Evolutionary conservation across 2,888 invertebrate species (phyloP).

Genomic region (Platypus cylindrus): DNA sequence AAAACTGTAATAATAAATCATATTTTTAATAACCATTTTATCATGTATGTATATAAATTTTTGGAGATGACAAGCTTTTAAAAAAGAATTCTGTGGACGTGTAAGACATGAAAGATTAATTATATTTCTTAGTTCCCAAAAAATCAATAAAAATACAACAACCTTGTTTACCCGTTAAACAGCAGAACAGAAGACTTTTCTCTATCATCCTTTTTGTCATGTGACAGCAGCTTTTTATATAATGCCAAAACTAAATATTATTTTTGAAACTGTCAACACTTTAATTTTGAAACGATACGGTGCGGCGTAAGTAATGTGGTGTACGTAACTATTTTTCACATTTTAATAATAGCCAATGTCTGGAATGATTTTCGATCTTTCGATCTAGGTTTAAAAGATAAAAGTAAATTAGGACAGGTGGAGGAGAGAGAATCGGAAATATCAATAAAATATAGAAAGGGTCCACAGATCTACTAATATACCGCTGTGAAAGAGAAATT

Average conservation of each 20-base stretch:
- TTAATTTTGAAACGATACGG: constrained; percentile 12
- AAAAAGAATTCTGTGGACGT: constrained; percentile 14
- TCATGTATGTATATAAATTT: constrained; percentile 14
- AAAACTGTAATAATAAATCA: constrained; percentile 15
- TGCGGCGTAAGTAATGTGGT: too few relatives aligned
- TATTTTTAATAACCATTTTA: constrained; percentile 16
- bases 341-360: constrained; percentile 15
- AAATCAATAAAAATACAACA: constrained; percentile 17
- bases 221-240: background rate
- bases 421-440: constrained; percentile 14
- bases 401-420: constrained; percentile 17
- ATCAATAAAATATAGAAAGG: constrained; percentile 12
- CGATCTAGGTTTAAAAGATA: constrained; percentile 16
- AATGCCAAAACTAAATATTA: background rate
- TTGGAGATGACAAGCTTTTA: constrained; percentile 15
- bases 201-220: background rate
- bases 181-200: constrained; percentile 2
- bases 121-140: constrained; percentile 13
- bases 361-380: constrained; percentile 13
- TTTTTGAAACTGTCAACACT: constrained; percentile 4
- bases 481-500: constrained; percentile 13
- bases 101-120: constrained; percentile 16
- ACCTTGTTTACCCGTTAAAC: constrained; percentile 17
- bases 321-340: constrained; percentile 14
- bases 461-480: constrained; percentile 6